Evolutionary conservation across 2,888 invertebrate species (phyloP).

Genomic region (Xestoiulus laeticollis): DNA sequence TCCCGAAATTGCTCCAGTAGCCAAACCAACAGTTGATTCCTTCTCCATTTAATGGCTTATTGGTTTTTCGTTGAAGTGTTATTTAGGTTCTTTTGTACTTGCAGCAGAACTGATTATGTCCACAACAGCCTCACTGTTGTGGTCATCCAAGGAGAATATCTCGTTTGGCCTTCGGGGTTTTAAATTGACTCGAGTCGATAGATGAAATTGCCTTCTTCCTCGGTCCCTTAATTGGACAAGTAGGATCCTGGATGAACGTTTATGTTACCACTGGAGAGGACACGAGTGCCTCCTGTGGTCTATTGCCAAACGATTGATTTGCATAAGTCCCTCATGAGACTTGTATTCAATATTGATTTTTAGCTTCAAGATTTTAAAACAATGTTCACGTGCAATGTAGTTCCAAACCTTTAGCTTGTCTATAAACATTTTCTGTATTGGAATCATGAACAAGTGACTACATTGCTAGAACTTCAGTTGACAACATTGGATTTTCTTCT

Average conservation of each 20-base stretch:
- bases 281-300: background rate
- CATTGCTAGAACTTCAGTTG: no score
- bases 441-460: no score
- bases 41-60: background rate
- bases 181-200: slow-evolving; percentile 34
- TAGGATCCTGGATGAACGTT: background rate
- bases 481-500: no score
- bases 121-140: background rate
- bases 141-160: background rate
- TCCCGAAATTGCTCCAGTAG: background rate
- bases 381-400: no score
- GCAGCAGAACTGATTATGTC: background rate
- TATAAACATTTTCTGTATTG: no score
- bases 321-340: no score
- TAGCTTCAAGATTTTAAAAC: no score
- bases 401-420: no score
- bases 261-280: background rate
- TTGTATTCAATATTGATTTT: no score
- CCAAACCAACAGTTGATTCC: background rate
- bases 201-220: slow-evolving; percentile 19
- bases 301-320: background rate
- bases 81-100: background rate
- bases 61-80: slow-evolving; percentile 19
- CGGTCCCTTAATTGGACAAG: background rate
- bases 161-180: slow-evolving; percentile 6